Evolutionary conservation across 2,888 invertebrate species (phyloP).

Genomic region (Caenorhabditis auriculariae): DNA sequence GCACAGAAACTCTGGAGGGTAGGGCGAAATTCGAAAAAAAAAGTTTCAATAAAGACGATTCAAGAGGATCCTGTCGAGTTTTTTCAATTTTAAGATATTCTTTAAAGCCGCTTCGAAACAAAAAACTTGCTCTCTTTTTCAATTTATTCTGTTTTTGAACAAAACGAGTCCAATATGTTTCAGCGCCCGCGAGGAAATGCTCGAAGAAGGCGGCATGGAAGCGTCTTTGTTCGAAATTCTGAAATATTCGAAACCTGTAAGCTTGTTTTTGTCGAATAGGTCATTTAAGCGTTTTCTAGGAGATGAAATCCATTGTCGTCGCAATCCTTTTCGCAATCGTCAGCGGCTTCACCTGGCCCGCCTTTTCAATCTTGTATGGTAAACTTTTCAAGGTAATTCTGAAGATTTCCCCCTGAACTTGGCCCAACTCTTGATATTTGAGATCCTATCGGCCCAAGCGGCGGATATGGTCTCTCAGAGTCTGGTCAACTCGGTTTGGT

Average conservation of each 20-base stretch:
- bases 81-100: no score
- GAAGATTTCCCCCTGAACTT: no score
- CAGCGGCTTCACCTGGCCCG: constrained; percentile 54
- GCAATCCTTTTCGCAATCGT: constrained; percentile 45
- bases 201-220: constrained; percentile 45
- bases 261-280: background rate
- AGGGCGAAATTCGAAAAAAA: no score
- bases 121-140: background rate
- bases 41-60: no score
- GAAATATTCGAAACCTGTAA: constrained; percentile 37
- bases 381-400: constrained; percentile 42
- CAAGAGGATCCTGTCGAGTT: no score
- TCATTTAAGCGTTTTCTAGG: constrained; percentile 9
- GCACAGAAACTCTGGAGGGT: no score
- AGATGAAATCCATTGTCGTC: constrained; percentile 33
- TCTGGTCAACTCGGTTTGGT: constrained; percentile 39
- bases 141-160: background rate
- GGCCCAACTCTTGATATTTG: background rate
- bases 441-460: constrained; percentile 24
- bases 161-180: background rate
- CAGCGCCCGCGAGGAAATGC: constrained; percentile 44
- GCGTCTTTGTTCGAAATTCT: constrained; percentile 48
- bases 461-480: constrained; percentile 17
- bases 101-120: no score
- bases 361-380: constrained; percentile 58